Base-by-base conservation (phyloP, 2,888 invertebrate species). In the Drosophila anceps region DNA sequence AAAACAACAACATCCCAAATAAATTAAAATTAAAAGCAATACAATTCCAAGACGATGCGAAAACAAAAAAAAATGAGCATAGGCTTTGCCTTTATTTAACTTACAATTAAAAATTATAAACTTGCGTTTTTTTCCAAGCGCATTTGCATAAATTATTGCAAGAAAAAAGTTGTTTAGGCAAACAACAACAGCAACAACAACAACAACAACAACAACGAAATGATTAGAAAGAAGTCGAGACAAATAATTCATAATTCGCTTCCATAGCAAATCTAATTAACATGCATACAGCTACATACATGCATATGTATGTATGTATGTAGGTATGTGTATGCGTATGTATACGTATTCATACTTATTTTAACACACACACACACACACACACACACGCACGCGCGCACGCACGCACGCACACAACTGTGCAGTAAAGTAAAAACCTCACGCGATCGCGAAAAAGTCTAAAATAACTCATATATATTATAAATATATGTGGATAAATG, bases 181-280 rank as follows among this genome's bases (percentile, higher is more conserved):
- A 73, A 51, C 18, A 68, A 67, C 10, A 58, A 64, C 12, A 48
- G 31, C 10, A 64, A 43, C 33, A 33, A 44, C 13, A 35, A 57
- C 6, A 51, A 57, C 10, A 13, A 31, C 41, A 57, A 69, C 59
- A 64, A 55, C 24, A 24, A 24, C 24, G 4, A 24, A 2, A 67
- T 69, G 54, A 66, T 65, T 60, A 74, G 67, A 51, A 69, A 58
- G 61, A 70, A 64, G 67, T 66, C 55, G 74, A 46, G 51, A 51
- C 43, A 50, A 68, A 71, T 70, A 65, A 64, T 57, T 76, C 58
- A 72, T 77, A 72, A 67, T 68, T 76, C 62, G 55, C 59, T 81
- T 85, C 53, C 69, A 59, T 84, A 81, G 69, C 73, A 87, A 90
- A 88, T 82, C 81, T 81, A 84, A 90, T 86, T 90, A 88, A 78